Evolutionary conservation across 1,140 invertebrate genomes (phyloP), one percentile per base, ranked within the genome.

Genomic region (Phenacoccus solenopsis): DNA sequence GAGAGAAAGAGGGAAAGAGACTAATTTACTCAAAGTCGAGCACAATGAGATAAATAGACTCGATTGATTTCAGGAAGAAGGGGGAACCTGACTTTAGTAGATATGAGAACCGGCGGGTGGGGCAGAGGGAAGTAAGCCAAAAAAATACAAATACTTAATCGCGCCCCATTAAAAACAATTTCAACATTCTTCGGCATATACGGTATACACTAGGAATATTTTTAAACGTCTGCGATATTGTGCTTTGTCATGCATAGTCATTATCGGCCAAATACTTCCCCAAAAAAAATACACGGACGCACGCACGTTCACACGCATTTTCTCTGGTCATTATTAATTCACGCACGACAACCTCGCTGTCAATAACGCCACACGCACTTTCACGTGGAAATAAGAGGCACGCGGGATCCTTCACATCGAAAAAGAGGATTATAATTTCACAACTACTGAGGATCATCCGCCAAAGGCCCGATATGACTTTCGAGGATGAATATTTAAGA

Each of bases 241-340:
- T 64, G 59, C 59, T 27, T 64, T 64, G 59, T 64, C 59, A 64
- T 64, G 59, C 59, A 64, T 64, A 64, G 59, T 64, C 59, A 64
- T 64, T 64, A 64, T 27, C 22, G 59, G 25, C 13, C 59, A 64
- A 64, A 64, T 64, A 64, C 25, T 64, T 64, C 25, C 59, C 5
- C 13, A 49, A 49, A 49, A 49, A 49, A 59, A 59, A 59, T 20
- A 20, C 20, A 59, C 20, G 25, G 22, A 64, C 59, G 59, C 59
- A 64, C 59, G 59, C 59, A 64, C 59, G 59, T 64, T 64, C 59
- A 64, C 59, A 64, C 59, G 59, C 59, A 64, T 64, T 64, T 64
- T 64, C 59, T 64, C 25, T 16, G 59, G 22, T 64, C 59, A 64
- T 64, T 64, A 64, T 64, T 64, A 64, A 64, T 64, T 27, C 59